A percentile compares a stretch with the other conserved stretches of the same genome.
phyloP scores from a whole-genome alignment of 2,113 vertebrate species.

The Plecturocebus donacophilus region DNA sequence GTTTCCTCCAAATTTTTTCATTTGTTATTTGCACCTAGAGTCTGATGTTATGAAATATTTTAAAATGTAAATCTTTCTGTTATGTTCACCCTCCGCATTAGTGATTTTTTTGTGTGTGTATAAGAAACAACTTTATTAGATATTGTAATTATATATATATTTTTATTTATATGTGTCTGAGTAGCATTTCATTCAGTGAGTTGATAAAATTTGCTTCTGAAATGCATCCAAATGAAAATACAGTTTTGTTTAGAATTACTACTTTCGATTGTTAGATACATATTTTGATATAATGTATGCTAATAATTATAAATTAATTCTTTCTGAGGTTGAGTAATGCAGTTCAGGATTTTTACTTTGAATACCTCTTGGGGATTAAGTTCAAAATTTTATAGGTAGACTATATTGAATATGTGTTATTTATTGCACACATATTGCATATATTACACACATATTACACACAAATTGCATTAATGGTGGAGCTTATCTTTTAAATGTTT shows the following conservation, averaged over 20 bases:
- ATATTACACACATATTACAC: too few relatives aligned
- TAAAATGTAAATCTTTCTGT: background rate
- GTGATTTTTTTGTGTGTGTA: background rate
- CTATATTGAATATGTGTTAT: background rate
- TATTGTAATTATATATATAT: background rate
- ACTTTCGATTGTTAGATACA: background rate
- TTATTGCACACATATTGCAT: too few relatives aligned
- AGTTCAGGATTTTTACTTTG: slow-evolving; percentile 27
- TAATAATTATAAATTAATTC: background rate
- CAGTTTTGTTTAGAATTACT: background rate
- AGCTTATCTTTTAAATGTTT: background rate
- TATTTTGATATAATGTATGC: background rate
- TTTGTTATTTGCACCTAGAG: background rate
- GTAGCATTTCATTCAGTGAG: background rate
- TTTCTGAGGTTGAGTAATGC: background rate
- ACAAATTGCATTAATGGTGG: background rate
- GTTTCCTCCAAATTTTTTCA: background rate
- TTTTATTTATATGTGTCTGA: background rate
- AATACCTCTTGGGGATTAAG: background rate
- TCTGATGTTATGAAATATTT: slow-evolving; percentile 25
- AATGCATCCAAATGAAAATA: background rate
- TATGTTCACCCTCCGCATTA: background rate
- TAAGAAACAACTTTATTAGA: slow-evolving; percentile 1
- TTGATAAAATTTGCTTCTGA: slow-evolving; percentile 32
- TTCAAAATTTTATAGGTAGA: background rate